Conservation (phyloP, 2,797 vertebrate species). For the Anguilla megastoma region DNA sequence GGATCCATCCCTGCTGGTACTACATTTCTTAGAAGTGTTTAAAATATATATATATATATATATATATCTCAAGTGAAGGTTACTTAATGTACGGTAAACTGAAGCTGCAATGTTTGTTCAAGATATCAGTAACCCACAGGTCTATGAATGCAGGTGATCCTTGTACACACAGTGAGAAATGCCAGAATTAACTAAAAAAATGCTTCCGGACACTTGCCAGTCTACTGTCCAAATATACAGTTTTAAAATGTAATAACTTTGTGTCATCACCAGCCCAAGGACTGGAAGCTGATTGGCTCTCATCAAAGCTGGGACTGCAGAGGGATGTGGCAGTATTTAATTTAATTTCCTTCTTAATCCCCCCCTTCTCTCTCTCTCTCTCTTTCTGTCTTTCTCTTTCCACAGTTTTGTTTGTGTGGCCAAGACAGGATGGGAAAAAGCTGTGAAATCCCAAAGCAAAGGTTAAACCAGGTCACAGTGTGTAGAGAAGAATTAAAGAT, state of each 20-base stretch:
- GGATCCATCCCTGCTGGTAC: neutral
- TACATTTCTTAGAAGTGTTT: neutral
- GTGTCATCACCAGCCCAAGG: slow-evolving; percentile 55
- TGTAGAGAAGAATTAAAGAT: slow-evolving; percentile 83
- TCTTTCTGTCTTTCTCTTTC: slow-evolving; percentile 55
- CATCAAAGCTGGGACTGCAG: slow-evolving; percentile 57
- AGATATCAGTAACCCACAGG: neutral
- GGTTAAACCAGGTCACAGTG: slow-evolving; percentile 80
- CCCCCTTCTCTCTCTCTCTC: slow-evolving; percentile 6
- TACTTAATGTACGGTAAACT: neutral
- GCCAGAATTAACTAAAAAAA: neutral
- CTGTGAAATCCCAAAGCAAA: slow-evolving; percentile 80
- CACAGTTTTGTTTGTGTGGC: slow-evolving; percentile 67
- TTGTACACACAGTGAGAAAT: neutral
- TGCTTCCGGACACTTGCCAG: neutral
- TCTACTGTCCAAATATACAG: slow-evolving; percentile 57
- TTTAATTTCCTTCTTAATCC: slow-evolving; percentile 65
- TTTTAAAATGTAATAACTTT: slow-evolving; percentile 64
- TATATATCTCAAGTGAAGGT: neutral
- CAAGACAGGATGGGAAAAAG: slow-evolving; percentile 57
- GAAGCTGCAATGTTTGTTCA: neutral
- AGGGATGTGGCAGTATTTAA: slow-evolving; percentile 47
- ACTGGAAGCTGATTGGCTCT: slow-evolving; percentile 67
- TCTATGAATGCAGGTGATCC: neutral
- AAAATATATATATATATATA: neutral